Base-by-base conservation (phyloP, 2,888 invertebrate species). In the Anthophora plumipes region DNA sequence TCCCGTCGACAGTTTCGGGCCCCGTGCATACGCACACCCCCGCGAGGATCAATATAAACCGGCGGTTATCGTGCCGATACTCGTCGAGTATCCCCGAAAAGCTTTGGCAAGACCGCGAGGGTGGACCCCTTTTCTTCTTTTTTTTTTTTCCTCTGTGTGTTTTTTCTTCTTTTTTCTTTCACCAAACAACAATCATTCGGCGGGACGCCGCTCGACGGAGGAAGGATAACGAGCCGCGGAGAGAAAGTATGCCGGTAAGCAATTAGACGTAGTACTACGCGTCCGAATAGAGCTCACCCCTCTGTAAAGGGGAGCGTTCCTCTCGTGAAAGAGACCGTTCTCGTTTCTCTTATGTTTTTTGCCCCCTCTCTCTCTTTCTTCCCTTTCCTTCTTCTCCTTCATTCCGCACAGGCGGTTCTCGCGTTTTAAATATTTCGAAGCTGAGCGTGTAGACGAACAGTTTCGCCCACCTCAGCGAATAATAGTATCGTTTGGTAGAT, bases 61-160 rank as follows among this genome's bases (percentile, higher is more conserved):
- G 85, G 89, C 89, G 91, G 91, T 93, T 93, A 92, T 93, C 92
- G 91, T 92, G 89, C 91, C 91, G 91, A 91, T 91, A 91, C 90
- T 89, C 86, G 81, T 81, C 84, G 78, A 79, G 80, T 55, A 87
- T 77, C 83, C 82, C 68, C 81, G 79, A 85, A 82, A 87, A 82
- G 80, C 82, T 82, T 82, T 59, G 66, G 67, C 31, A 59, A 72
- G 79, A 81, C 78, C 72, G 70, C 68, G 66, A 64, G 63, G 69
- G 57, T 64, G 39, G 74, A n/a, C n/a, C n/a, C n/a, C n/a, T 48
- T 68, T 54, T 17, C 55, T 54, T 25, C 57, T 22, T n/a, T 3
- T 20, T 66, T 81, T 82, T n/a, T n/a, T n/a, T n/a, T n/a, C n/a
- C n/a, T n/a, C n/a, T n/a, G n/a, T n/a, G n/a, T n/a, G n/a, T n/a